phyloP scores from a whole-genome alignment of 2,797 vertebrate species.

The Lepidocolaptes lacrymiger region DNA sequence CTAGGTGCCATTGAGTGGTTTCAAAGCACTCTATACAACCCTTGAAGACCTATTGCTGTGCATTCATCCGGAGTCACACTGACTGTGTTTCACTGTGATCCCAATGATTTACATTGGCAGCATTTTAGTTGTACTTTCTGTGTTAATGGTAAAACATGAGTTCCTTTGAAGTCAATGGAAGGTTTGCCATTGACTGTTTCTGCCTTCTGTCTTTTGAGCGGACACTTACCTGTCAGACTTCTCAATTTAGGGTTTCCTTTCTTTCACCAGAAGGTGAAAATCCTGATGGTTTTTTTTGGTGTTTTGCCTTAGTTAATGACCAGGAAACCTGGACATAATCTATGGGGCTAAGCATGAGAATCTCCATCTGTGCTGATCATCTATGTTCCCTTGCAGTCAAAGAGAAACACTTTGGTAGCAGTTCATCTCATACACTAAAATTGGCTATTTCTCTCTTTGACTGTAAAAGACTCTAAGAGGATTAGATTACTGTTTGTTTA shows the following conservation, averaged over 20 bases:
- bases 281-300: fast-evolving
- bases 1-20: neutral
- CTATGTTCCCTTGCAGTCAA: neutral
- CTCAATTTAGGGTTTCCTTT: neutral
- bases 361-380: neutral
- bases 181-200: neutral
- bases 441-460: neutral
- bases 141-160: neutral
- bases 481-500: neutral
- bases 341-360: neutral
- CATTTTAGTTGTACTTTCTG: neutral
- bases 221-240: neutral
- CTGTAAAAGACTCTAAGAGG: neutral
- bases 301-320: neutral
- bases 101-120: fast-evolving
- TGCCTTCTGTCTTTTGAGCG: neutral
- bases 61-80: neutral
- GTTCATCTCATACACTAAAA: neutral
- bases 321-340: neutral
- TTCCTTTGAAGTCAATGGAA: neutral
- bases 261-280: neutral
- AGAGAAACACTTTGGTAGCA: neutral
- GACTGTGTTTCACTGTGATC: neutral
- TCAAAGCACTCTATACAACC: neutral
- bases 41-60: neutral